Conservation (phyloP, 2,113 vertebrate genomes). For the Aldabrachelys gigantea region DNA sequence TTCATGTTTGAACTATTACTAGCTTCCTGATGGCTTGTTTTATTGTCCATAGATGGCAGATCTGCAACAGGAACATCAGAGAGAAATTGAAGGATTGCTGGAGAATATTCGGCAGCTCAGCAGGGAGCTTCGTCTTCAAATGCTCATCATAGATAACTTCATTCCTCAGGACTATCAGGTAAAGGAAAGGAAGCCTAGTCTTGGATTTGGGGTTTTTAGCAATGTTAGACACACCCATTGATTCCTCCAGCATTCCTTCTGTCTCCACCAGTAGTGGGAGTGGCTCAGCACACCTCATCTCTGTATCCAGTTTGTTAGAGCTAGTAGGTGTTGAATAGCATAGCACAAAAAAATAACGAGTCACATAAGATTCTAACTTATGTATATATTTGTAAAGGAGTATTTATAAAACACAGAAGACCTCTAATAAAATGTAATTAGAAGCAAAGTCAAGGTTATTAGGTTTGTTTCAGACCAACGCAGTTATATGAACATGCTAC, state of each 20-base stretch:
- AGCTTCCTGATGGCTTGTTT: neutral
- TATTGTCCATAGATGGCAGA: conserved; percentile 90
- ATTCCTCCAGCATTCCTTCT: neutral
- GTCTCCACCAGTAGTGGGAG: too few relatives aligned
- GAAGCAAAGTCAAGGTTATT: neutral
- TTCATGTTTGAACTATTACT: neutral
- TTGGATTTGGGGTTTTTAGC: neutral
- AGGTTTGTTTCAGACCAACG: neutral
- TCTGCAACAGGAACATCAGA: conserved; percentile 95
- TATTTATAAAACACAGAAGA: neutral
- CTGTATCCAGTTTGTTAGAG: neutral
- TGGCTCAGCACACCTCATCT: neutral
- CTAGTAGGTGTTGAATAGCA: neutral
- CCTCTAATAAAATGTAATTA: neutral
- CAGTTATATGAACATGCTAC: accelerated
- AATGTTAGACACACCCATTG: accelerated
- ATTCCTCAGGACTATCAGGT: conserved; percentile 99
- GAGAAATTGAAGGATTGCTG: conserved; percentile 94
- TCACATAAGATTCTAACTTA: neutral
- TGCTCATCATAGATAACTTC: conserved; percentile 98
- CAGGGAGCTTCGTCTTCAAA: conserved; percentile 94
- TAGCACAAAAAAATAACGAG: neutral
- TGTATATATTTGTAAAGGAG: neutral
- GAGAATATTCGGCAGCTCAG: conserved; percentile 98
- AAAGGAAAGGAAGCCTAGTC: neutral